phyloP scores from a whole-genome alignment of 2,113 vertebrate genomes.

The Phrynosoma blainvillii region DNA sequence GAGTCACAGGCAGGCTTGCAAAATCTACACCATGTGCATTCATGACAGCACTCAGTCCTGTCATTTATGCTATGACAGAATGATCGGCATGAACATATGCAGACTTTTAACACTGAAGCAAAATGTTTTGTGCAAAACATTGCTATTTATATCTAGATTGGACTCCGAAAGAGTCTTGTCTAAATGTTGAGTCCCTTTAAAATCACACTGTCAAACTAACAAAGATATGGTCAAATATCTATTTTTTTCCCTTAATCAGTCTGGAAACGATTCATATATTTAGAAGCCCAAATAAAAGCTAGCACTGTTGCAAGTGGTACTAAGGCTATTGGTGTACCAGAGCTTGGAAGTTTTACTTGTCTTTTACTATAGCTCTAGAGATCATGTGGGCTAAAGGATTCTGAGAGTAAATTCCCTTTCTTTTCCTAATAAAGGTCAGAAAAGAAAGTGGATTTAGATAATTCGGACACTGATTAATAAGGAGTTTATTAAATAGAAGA shows the following conservation, averaged over 20 bases:
- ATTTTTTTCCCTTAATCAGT: neutral
- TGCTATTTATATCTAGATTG: neutral
- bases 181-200: neutral
- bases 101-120: neutral
- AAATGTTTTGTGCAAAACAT: neutral
- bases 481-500: neutral
- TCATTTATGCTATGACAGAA: neutral
- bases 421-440: neutral
- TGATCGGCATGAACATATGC: neutral
- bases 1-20: neutral
- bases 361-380: too few relatives aligned
- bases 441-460: neutral
- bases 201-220: slow-evolving; percentile 38
- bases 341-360: too few relatives aligned
- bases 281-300: neutral
- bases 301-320: neutral
- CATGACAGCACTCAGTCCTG: neutral
- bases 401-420: too few relatives aligned
- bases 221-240: neutral
- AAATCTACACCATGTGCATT: neutral
- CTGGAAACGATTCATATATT: neutral
- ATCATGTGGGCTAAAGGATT: too few relatives aligned
- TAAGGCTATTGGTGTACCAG: too few relatives aligned
- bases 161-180: neutral
- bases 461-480: neutral